phyloP scores from a whole-genome alignment of 2,888 invertebrate genomes.

The Drosophila recens region DNA sequence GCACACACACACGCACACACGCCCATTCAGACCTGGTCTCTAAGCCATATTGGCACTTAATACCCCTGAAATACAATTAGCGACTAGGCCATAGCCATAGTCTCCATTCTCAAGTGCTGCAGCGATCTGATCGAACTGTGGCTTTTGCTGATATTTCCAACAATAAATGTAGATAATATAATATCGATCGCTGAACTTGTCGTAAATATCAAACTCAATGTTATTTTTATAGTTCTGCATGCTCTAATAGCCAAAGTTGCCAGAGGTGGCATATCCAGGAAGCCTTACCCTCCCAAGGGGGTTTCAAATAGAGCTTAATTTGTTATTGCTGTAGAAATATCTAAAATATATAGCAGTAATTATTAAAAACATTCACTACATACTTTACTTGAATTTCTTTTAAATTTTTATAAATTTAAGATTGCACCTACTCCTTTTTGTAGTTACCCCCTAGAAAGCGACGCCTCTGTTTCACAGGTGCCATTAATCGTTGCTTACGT shows the following conservation, averaged over 20 bases:
- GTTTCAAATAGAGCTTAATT: background rate
- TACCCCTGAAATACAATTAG: conserved; percentile 41
- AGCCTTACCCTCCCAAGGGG: conserved; percentile 8
- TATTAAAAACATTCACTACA: background rate
- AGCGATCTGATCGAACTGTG: conserved; percentile 57
- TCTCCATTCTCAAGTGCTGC: conserved; percentile 54
- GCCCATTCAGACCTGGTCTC: conserved; percentile 10
- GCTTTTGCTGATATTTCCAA: conserved; percentile 56
- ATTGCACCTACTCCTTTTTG: background rate
- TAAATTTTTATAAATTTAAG: background rate
- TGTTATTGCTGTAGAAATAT: background rate
- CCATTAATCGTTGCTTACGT: conserved; percentile 49
- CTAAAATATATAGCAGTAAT: background rate
- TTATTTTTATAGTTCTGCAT: conserved; percentile 48
- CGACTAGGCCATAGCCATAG: conserved; percentile 13
- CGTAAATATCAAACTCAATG: conserved; percentile 74
- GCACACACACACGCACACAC: background rate
- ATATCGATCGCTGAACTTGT: conserved; percentile 75
- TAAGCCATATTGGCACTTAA: conserved; percentile 53
- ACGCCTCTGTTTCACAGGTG: conserved; percentile 47
- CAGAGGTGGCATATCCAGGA: conserved; percentile 26
- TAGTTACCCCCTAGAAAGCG: background rate
- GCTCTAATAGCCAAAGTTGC: conserved; percentile 26
- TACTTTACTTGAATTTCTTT: background rate
- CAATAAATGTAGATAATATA: conserved; percentile 75